phyloP scores from a whole-genome alignment of 2,888 invertebrate genomes.

The Dicranocentrus wangi region DNA sequence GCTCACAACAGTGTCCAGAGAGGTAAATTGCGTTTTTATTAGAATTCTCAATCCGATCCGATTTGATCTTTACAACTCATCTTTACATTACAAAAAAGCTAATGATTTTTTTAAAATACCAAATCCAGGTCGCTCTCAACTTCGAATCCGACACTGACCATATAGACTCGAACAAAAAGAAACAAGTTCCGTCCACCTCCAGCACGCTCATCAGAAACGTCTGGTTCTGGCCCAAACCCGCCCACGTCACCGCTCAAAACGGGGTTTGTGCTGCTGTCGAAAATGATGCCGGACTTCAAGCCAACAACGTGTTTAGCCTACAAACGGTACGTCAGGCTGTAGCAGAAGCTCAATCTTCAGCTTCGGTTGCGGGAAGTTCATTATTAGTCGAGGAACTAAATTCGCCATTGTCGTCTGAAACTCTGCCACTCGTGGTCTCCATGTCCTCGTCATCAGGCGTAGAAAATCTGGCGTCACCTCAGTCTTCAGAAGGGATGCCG shows the following conservation, averaged over 20 bases:
- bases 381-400: background rate
- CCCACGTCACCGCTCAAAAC: background rate
- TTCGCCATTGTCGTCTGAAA: background rate
- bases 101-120: no score
- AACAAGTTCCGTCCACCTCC: constrained; percentile 71
- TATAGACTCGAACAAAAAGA: constrained; percentile 65
- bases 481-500: constrained; percentile 5
- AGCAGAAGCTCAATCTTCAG: constrained; percentile 10
- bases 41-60: background rate
- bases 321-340: constrained; percentile 3
- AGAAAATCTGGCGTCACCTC: background rate
- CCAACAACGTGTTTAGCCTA: no score
- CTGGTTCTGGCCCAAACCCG: constrained; percentile 58
- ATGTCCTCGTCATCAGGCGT: background rate
- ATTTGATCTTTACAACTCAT: background rate
- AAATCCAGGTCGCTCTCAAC: constrained; percentile 69
- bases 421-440: background rate
- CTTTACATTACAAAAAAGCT: no score
- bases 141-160: constrained; percentile 64
- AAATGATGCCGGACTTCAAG: no score
- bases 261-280: background rate
- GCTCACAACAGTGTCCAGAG: constrained; percentile 83
- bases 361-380: background rate
- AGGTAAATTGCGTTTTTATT: no score
- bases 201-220: constrained; percentile 70